Evolutionary conservation across 1,140 invertebrate species (phyloP).

Genomic region (Thereuonema tuberculata): DNA sequence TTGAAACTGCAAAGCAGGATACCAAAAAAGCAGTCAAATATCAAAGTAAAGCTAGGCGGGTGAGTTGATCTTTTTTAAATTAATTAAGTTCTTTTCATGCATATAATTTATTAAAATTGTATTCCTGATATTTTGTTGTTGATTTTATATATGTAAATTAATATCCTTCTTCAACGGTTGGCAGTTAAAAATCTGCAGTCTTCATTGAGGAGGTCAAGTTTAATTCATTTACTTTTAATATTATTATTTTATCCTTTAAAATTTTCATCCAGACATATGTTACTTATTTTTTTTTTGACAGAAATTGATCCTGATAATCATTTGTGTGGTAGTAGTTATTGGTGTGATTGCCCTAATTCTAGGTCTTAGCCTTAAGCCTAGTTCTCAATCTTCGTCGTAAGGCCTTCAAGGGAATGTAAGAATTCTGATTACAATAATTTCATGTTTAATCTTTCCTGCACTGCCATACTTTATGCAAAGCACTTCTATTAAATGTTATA

Average conservation of each 20-base stretch:
- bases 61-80: conserved; percentile 23
- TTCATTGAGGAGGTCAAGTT: background rate
- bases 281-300: background rate
- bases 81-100: background rate
- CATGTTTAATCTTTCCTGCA: too few relatives aligned
- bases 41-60: conserved; percentile 47
- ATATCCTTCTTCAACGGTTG: background rate
- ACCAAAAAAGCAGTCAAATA: conserved; percentile 47
- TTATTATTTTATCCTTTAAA: background rate
- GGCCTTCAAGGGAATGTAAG: too few relatives aligned
- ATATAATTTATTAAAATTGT: background rate
- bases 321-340: background rate
- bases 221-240: background rate
- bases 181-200: background rate
- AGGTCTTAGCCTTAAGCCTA: background rate
- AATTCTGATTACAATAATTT: too few relatives aligned
- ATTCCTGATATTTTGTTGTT: background rate
- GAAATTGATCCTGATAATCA: background rate
- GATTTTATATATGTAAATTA: background rate
- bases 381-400: background rate
- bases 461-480: too few relatives aligned
- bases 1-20: conserved; percentile 38
- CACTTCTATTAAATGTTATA: too few relatives aligned
- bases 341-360: background rate
- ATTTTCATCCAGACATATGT: background rate